Base-by-base conservation (phyloP, 2,113 vertebrate genomes). In the Parotia lawesii region DNA sequence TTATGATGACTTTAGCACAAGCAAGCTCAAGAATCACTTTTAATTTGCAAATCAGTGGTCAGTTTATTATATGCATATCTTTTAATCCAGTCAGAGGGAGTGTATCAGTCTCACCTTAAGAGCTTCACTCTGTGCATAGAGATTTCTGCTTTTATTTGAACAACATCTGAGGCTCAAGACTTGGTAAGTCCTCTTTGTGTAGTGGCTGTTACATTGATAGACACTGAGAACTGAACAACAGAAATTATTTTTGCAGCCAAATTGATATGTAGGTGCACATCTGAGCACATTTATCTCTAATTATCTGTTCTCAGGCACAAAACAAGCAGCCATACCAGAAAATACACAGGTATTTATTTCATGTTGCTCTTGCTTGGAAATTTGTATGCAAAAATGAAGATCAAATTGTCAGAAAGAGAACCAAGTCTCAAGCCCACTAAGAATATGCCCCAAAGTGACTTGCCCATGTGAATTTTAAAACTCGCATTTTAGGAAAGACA, bases 251-350 rank as follows among this genome's bases (percentile, higher is more conserved):
- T 78, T 80, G 81, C 47, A 86, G 86, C 72, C 92, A 93, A 95
- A 90, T 74, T 90, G 83, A 84, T 51, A 77, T 74, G 51, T 79
- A 89, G 82, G 88, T 86, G 79, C 88, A 93, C 66, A 91, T 93
- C 74, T 87, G 85, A 94, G 71, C 85, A 93, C 72, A 57, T 93
- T 92, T 92, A 44, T 48, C 88, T 74, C 75, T 84, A 85, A 94
- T 94, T 87, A 90, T 86, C 88, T 90, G 47, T 95, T 95, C 79
- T 73, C 3, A 3, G 72, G 42, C 75, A 95, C 54, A 84, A 88
- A 93, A 69, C n/a, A 85, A 76, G 85, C 48, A 73, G 69, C 44
- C 31, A 53, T 10, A 85, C 57, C 40, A 93, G 51, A 90, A 94
- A 93, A 78, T 40, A 86, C 18, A 25, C 35, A 86, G 51, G 44